Evolutionary conservation across 2,113 vertebrate genomes (phyloP).

Genomic region (Megaleporinus macrocephalus): DNA sequence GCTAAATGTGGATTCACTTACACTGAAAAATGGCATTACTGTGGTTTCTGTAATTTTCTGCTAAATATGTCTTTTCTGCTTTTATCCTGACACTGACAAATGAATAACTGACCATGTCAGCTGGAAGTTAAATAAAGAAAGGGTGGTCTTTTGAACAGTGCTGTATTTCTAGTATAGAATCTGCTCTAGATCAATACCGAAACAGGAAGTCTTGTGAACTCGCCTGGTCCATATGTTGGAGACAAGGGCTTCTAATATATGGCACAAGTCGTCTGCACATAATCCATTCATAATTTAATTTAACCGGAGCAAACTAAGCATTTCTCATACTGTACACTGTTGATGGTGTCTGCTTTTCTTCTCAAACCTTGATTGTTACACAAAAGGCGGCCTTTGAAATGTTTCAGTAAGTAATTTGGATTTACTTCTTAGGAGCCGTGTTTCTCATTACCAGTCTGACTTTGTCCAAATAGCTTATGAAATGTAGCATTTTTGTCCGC

Average conservation of each 20-base stretch:
- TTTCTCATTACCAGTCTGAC: not conserved
- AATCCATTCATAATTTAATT: not conserved
- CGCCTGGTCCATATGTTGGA: not conserved
- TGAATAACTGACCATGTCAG: too few relatives aligned
- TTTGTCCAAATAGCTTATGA: not conserved
- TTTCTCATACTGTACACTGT: not conserved
- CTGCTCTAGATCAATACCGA: not conserved
- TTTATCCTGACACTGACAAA: too few relatives aligned
- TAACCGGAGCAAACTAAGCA: not conserved
- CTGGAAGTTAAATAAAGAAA: too few relatives aligned
- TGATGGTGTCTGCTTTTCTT: constrained; percentile 3
- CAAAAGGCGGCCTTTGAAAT: not conserved
- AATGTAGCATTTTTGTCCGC: not conserved
- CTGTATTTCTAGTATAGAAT: not conserved
- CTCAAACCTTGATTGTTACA: constrained; percentile 1
- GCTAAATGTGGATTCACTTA: too few relatives aligned
- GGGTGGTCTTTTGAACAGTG: too few relatives aligned
- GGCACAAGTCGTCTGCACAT: not conserved
- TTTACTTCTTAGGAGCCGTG: not conserved
- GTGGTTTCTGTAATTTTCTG: too few relatives aligned
- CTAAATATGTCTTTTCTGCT: too few relatives aligned
- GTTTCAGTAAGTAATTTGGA: not conserved
- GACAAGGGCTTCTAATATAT: not conserved
- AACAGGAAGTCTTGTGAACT: too few relatives aligned
- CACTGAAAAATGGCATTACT: too few relatives aligned